A percentile compares a stretch with the other conserved stretches of the same genome.
Evolutionary conservation across 2,113 vertebrate genomes (phyloP).

Genomic region (Pygoscelis adeliae): DNA sequence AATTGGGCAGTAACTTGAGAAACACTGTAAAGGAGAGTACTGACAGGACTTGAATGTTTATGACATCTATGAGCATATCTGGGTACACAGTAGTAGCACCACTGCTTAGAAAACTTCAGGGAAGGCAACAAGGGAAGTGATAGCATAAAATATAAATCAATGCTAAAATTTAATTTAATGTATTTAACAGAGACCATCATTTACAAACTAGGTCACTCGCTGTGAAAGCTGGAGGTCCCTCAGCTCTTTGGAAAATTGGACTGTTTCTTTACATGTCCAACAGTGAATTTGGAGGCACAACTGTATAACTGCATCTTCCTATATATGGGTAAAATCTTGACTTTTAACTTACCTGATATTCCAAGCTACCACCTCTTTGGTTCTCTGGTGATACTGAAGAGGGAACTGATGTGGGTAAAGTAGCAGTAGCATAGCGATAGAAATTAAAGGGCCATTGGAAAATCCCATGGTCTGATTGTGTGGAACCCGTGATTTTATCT

Average conservation of each 20-base stretch:
- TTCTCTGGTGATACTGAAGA: neutral
- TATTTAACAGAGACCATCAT: neutral
- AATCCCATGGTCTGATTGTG: neutral
- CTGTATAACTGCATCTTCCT: neutral
- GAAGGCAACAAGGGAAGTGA: neutral
- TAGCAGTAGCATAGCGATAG: neutral
- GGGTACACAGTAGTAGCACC: neutral
- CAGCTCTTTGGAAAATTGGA: neutral
- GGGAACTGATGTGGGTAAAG: neutral
- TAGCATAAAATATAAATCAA: neutral
- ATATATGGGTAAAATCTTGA: neutral
- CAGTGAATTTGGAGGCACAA: neutral
- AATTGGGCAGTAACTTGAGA: neutral
- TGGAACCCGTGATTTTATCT: neutral
- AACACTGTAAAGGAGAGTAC: neutral
- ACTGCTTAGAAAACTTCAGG: neutral
- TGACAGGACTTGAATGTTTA: neutral
- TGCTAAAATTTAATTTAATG: neutral
- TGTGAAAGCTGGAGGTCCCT: neutral
- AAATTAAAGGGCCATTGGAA: neutral
- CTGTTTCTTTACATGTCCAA: neutral
- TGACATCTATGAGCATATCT: neutral
- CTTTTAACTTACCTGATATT: neutral
- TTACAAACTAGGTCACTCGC: neutral
- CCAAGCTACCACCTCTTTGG: neutral